Base-by-base conservation (phyloP, 23 tunicate species). In the Pegea sp. region DNA sequence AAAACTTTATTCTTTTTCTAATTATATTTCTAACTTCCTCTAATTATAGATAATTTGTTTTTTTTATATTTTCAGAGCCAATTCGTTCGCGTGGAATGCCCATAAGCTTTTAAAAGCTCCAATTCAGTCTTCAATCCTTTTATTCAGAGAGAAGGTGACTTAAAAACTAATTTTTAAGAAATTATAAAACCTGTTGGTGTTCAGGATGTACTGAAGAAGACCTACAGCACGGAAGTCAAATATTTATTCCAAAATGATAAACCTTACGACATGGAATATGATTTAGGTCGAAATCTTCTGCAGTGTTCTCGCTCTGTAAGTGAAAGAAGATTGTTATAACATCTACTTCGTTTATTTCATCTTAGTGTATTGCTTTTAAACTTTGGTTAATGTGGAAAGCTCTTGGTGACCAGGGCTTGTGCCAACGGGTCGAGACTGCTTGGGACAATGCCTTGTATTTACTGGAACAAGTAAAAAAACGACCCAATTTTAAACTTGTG, bases 21-120 rank as follows among this genome's bases (percentile, higher is more conserved):
- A 38, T 8, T 38, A 38, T 8, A 38, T 11, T 38, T 8, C 16
- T 8, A 38, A 38, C 13, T 38, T 8, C 13, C 16, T 11, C 16
- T 38, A 8, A 16, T 38, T 16, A 38, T 8, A 38, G 46, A 8
- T 38, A 38, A n/a, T n/a, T n/a, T n/a, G n/a, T n/a, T n/a, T n/a
- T n/a, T 38, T 61, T 61, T 60, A 42, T 34, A 5, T 33, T 33
- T 32, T 30, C 29, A 78, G 95, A 57, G 69, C 98, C 19, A 67
- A 89, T 66, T 89, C 98, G 1, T 24, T 89, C 2, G 78, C 98
- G 20, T 89, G 98, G 98, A 89, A 89, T 46, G 73, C 90, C 6
- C 98, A 89, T 49, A 89, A 89, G 60, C 44, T 89, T 61, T 31
- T 71, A 50, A 29, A 56, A 13, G 79, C 84, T 16, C 88, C 88